Evolutionary conservation across 2,888 invertebrate species (phyloP).

Genomic region (Vanessa cardui): DNA sequence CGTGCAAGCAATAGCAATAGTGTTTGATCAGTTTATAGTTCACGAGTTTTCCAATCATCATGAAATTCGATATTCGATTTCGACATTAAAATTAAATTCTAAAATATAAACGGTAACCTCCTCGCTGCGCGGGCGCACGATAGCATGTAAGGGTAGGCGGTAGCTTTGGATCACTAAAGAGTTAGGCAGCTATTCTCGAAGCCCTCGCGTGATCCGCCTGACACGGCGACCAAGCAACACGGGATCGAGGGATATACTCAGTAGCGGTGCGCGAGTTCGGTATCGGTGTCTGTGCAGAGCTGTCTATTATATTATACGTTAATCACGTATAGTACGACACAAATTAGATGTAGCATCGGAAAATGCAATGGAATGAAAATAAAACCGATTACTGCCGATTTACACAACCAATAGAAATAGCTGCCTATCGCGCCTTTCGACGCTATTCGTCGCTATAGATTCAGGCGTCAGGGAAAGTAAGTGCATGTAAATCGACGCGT

Average conservation of each 20-base stretch:
- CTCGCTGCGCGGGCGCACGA: slow-evolving; percentile 4
- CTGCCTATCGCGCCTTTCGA: no score
- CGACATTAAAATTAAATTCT: slow-evolving; percentile 10
- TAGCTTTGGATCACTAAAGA: slow-evolving; percentile 14
- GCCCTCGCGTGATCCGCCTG: slow-evolving; percentile 11
- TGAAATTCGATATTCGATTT: slow-evolving; percentile 25
- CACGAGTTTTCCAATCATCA: slow-evolving; percentile 22
- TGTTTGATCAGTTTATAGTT: slow-evolving; percentile 7
- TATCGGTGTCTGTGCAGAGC: no score
- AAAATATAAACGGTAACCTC: slow-evolving; percentile 13
- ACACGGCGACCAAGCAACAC: slow-evolving; percentile 32
- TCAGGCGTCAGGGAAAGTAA: no score
- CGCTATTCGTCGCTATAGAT: no score
- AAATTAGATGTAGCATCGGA: no score
- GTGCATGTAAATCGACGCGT: no score
- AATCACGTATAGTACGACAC: no score
- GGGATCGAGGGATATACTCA: slow-evolving; percentile 21
- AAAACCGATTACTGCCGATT: no score
- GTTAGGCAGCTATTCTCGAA: slow-evolving; percentile 11
- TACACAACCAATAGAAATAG: no score
- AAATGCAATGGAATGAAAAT: no score
- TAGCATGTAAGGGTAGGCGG: slow-evolving; percentile 15
- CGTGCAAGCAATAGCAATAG: slow-evolving; percentile 21
- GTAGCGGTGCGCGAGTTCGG: neutral
- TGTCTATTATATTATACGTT: no score